A percentile compares a stretch with the other conserved stretches of the same genome.
These are phyloP conservation scores for Sorex fumeus DNA, from an alignment of 2,113 vertebrate species.

Conservation along the genomic window DNA sequence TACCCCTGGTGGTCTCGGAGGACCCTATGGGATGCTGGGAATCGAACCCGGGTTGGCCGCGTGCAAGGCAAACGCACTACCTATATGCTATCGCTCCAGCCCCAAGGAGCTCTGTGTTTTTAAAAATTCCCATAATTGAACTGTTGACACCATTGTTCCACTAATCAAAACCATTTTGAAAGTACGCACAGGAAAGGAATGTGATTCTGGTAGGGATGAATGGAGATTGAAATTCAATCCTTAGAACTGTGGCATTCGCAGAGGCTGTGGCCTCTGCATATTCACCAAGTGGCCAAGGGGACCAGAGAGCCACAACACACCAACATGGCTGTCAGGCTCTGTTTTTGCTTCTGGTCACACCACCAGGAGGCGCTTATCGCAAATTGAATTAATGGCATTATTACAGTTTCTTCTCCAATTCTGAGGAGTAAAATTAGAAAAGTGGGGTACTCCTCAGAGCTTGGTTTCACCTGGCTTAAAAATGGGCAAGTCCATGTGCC, in stretches of 20 bases:
- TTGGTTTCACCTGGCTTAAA: background rate
- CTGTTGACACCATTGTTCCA: background rate
- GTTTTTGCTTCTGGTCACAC: background rate
- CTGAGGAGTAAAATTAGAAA: constrained; percentile 52
- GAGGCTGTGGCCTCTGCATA: background rate
- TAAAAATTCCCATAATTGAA: constrained; percentile 49
- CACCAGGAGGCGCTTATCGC: background rate
- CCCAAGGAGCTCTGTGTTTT: background rate
- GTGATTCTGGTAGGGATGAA: background rate
- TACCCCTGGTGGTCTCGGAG: too few species aligned
- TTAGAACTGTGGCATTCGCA: background rate
- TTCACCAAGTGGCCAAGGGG: background rate
- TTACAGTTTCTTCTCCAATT: constrained; percentile 21
- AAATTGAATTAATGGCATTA: background rate
- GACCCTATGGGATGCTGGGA: too few species aligned
- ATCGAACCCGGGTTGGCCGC: too few species aligned
- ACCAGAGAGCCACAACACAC: background rate
- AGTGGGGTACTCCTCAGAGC: background rate
- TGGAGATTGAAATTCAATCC: background rate
- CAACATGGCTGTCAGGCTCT: accelerated
- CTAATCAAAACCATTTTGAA: constrained; percentile 37
- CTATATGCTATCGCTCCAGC: too few species aligned
- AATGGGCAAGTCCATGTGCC: background rate
- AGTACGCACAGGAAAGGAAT: background rate
- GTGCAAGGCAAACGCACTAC: too few species aligned